Base-by-base conservation (phyloP, 30 jellyfish, hydroid and myxozoan species). In the Chrysaora quinquecirrha region DNA sequence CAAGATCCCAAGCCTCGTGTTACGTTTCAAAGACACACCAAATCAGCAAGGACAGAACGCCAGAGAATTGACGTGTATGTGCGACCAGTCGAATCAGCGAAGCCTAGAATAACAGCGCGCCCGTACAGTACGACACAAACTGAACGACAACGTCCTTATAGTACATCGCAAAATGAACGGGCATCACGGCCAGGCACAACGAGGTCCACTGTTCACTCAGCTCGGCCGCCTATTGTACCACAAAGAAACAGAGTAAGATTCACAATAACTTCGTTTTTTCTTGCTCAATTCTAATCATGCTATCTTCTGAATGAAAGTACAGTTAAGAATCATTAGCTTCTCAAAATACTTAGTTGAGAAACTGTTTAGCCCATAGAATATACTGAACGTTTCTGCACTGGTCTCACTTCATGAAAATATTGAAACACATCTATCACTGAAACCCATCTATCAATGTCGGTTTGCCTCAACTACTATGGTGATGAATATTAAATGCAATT, bases 41-140 rank as follows among this genome's bases (percentile, higher is more conserved):
- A 85, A 76, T 85, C 95, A 0, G 95, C 95, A 28, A 74, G 72
- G 48, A 34, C 80, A 14, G 85, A 68, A 27, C 75, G 94, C 63
- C 84, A 48, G 7, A 74, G 85, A 27, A 82, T 82, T 10, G 92
- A 82, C 74, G 85, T 69, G 12, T 56, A 70, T 73, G 62, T 69
- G 2, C 80, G 92, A 9, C 92, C 92, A 18, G 33, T 81, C 0
- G 85, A 71, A 3, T 82, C 92, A 14, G 92, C 92, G n/a, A 20
- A 50, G 24, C 64, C 85, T 6, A 56, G 85, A 23, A 47, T 33
- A 25, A 49, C 7, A 48, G 16, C 82, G 0, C 81, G 92, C n/a
- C 92, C 85, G 23, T 79, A 69, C 3, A 82, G 85, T 52, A 68
- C 32, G 3, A 61, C 73, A 27, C 76, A 56, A 32, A 69, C 12